Evolutionary conservation across 2,888 invertebrate species (phyloP).

Genomic region (Entomobrya proxima): DNA sequence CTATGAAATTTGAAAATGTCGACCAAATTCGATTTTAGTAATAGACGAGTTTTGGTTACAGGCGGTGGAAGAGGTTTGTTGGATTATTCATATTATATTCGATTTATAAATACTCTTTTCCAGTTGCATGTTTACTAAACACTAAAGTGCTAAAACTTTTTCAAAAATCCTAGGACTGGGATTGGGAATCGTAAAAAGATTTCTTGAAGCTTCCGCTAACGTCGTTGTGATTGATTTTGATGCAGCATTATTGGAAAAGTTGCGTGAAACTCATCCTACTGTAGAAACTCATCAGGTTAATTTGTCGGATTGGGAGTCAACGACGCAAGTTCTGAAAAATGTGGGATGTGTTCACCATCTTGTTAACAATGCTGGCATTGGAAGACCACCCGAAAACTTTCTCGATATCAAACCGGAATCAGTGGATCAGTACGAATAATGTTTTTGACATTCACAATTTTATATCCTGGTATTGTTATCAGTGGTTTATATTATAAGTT

Average conservation of each 20-base stretch:
- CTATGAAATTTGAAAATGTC: constrained; percentile 24
- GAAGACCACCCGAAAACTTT: constrained; percentile 50
- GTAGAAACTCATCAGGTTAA: constrained; percentile 36
- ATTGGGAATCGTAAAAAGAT: constrained; percentile 30
- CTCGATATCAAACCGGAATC: constrained; percentile 48
- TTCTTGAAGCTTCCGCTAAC: constrained; percentile 22
- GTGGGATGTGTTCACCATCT: constrained; percentile 43
- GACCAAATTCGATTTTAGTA: constrained; percentile 34
- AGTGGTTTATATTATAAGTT: not conserved
- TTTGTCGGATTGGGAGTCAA: constrained; percentile 48
- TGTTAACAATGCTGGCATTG: constrained; percentile 58
- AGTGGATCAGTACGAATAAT: constrained; percentile 41
- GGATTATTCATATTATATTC: not conserved
- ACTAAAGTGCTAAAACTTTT: not conserved
- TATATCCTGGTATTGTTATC: not conserved
- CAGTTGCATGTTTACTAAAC: not conserved
- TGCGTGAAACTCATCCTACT: constrained; percentile 7
- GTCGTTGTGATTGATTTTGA: constrained; percentile 40
- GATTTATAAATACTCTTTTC: not conserved
- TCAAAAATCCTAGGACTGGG: constrained; percentile 34
- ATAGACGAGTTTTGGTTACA: constrained; percentile 50
- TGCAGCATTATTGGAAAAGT: not conserved
- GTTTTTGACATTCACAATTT: not conserved
- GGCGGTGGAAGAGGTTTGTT: constrained; percentile 66
- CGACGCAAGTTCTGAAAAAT: constrained; percentile 6